A percentile compares a stretch with the other conserved stretches of the same genome.
These are phyloP conservation scores for Potamilus streckersoni DNA, from an alignment of 1,140 invertebrate genomes.

Conservation along the genomic window DNA sequence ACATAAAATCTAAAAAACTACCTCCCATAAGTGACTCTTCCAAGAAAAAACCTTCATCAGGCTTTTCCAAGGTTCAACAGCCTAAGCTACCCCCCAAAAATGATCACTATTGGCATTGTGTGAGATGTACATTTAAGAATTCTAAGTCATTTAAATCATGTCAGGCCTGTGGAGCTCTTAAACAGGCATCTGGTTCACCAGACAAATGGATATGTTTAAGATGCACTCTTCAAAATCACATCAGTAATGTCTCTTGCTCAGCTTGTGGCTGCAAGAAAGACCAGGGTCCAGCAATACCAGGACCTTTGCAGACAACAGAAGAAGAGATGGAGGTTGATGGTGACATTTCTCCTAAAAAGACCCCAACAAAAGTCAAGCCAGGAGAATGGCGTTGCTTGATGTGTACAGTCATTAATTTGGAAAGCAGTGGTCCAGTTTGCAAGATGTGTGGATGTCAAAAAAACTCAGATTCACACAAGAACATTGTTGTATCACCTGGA, in stretches of 20 bases:
- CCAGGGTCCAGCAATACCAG: not conserved
- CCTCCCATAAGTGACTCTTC: constrained; percentile 1
- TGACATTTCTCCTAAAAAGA: not conserved
- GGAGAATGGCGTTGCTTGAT: constrained; percentile 80
- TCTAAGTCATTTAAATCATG: constrained; percentile 20
- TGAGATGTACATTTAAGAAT: constrained; percentile 44
- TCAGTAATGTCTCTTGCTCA: constrained; percentile 81
- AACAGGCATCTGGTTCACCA: constrained; percentile 26
- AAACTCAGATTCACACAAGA: not conserved
- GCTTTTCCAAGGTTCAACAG: not conserved
- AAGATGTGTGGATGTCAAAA: constrained; percentile 39
- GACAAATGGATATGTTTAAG: constrained; percentile 86
- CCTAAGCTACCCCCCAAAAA: constrained; percentile 6
- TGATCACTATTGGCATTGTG: constrained; percentile 38
- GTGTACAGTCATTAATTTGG: constrained; percentile 64
- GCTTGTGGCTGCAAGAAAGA: constrained; percentile 74
- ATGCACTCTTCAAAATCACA: constrained; percentile 88
- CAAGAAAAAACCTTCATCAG: not conserved
- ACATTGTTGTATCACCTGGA: not conserved
- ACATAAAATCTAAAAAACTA: constrained; percentile 23
- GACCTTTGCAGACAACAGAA: not conserved
- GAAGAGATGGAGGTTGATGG: not conserved
- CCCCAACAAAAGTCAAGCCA: not conserved
- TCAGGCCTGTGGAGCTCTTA: constrained; percentile 33
- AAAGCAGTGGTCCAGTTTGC: constrained; percentile 28